A percentile compares a stretch with the other conserved stretches of the same genome.
Evolutionary conservation across 2,113 vertebrate species (phyloP).

Genomic region (Ceyx melanurus): DNA sequence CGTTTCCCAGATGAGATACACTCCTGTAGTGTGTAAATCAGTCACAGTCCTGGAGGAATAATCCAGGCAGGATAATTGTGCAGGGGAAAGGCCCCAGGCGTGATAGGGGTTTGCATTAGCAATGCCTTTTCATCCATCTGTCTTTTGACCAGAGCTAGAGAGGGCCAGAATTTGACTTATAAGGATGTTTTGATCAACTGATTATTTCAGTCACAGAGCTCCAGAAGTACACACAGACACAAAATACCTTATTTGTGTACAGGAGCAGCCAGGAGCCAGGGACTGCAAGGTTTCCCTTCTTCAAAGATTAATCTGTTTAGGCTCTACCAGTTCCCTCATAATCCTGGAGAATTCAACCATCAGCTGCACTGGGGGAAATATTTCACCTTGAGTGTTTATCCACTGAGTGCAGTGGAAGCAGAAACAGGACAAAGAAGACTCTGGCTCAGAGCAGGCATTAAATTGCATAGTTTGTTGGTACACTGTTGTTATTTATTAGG

Average conservation of each 20-base stretch:
- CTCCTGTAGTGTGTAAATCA: conserved; percentile 64
- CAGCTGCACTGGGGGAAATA: neutral
- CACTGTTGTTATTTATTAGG: neutral
- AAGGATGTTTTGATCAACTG: conserved; percentile 57
- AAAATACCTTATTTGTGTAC: conserved; percentile 45
- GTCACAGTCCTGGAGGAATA: conserved; percentile 58
- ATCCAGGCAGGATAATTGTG: conserved; percentile 50
- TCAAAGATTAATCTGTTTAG: conserved; percentile 24
- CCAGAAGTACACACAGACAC: conserved; percentile 11
- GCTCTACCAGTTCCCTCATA: neutral
- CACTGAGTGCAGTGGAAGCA: neutral
- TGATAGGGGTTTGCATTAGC: conserved; percentile 58
- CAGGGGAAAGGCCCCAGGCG: conserved; percentile 51
- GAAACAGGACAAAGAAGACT: neutral
- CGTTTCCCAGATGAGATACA: conserved; percentile 25
- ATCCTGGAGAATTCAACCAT: neutral
- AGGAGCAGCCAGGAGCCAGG: neutral
- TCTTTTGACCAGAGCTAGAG: conserved; percentile 58
- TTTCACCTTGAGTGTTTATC: neutral
- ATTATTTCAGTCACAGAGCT: conserved; percentile 31
- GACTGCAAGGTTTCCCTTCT: conserved; percentile 9
- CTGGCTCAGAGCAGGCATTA: neutral
- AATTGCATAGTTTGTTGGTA: conserved; percentile 4
- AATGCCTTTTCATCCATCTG: conserved; percentile 62
- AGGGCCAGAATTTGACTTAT: conserved; percentile 48